These are phyloP conservation scores for Frankliniella intonsa DNA, from an alignment of 2,888 invertebrate genomes.

Conservation along the genomic window DNA sequence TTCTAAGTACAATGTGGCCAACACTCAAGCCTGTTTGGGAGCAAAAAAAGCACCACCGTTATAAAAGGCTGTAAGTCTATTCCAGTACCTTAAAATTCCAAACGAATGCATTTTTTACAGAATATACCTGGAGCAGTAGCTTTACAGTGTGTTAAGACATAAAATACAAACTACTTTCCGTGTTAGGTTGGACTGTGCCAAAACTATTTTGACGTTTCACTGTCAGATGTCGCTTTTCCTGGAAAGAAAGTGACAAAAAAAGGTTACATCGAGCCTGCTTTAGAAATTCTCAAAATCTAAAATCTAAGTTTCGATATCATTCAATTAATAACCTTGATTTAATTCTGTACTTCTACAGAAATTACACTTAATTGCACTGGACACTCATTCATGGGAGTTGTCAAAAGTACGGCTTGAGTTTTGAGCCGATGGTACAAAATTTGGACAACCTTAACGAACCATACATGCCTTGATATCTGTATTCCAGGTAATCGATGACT, in stretches of 20 bases:
- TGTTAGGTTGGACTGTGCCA: constrained; percentile 30
- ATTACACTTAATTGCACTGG: neutral
- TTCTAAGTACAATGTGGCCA: constrained; percentile 34
- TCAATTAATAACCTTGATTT: neutral
- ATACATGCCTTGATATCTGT: neutral
- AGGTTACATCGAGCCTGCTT: neutral
- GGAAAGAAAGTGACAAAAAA: neutral
- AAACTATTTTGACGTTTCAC: constrained; percentile 31
- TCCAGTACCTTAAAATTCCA: neutral
- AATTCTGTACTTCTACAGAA: neutral
- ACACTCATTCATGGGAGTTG: neutral
- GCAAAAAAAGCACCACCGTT: constrained; percentile 30
- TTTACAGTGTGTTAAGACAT: constrained; percentile 9
- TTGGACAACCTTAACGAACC: neutral
- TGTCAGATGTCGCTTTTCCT: constrained; percentile 31
- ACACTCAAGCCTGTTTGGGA: constrained; percentile 29
- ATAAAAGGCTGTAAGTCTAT: neutral
- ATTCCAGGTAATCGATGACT: neutral
- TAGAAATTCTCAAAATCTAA: neutral
- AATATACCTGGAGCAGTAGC: constrained; percentile 28
- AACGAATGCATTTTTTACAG: neutral
- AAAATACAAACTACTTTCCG: neutral
- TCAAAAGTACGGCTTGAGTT: neutral
- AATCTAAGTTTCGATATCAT: neutral
- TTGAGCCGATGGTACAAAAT: neutral